A percentile compares a stretch with the other conserved stretches of the same genome.
These are phyloP conservation scores for Ursus arctos DNA, from an alignment of 2,113 vertebrate species.

Conservation along the genomic window DNA sequence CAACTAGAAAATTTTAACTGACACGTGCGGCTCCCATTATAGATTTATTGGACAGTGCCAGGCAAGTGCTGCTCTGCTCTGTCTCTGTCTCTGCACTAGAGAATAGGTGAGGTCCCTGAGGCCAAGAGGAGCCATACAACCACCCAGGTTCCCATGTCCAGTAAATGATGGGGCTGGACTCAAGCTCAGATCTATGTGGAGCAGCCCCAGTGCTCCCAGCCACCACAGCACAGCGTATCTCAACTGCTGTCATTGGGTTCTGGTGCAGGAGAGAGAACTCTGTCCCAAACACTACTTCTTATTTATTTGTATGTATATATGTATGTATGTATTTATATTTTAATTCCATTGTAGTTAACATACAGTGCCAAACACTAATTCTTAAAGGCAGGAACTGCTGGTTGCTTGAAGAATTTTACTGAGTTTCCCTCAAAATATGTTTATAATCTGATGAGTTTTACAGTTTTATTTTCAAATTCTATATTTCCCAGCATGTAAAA, in stretches of 20 bases:
- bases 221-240: neutral
- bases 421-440: neutral
- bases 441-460: neutral
- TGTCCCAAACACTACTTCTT: neutral
- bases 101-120: neutral
- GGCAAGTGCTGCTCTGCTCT: neutral
- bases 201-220: neutral
- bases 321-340: neutral
- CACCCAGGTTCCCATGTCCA: neutral
- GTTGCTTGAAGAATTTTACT: neutral
- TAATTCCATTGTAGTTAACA: neutral
- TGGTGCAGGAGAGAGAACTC: neutral
- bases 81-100: neutral
- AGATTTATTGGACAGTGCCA: neutral
- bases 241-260: neutral
- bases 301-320: neutral
- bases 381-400: neutral
- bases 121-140: neutral
- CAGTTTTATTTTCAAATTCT: conserved; percentile 18
- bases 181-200: neutral
- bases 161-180: neutral
- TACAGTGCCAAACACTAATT: neutral
- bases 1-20: neutral
- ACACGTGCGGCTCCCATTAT: neutral
- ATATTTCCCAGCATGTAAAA: conserved; percentile 21